Base-by-base conservation (phyloP, 2,888 invertebrate genomes). In the Stratiomys singularior region DNA sequence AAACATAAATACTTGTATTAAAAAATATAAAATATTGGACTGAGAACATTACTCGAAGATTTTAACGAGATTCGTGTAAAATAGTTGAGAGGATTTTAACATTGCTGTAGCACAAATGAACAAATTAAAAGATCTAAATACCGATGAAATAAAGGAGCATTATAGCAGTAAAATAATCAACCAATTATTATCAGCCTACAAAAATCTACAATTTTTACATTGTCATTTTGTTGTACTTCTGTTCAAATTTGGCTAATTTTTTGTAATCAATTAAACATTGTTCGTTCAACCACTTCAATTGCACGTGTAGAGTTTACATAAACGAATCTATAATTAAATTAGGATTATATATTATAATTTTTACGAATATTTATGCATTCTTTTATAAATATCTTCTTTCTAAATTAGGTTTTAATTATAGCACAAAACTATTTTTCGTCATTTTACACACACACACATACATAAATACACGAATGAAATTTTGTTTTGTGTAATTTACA, bases 401-500 rank as follows among this genome's bases (percentile, higher is more conserved):
- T 23, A 63, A 63, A 18, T 25, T 23, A 23, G 25, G 18, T 23
- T 63, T n/a, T n/a, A n/a, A n/a, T n/a, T 25, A 63, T 63, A 63
- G 25, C 25, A 63, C 18, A 21, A 23, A 63, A 63, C 21, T 63
- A 63, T 63, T 44, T 67, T 44, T 67, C 44, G 44, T 67, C 37
- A 46, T 66, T 66, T 63, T 63, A 25, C 25, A 63, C 63, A 63
- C 25, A 23, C 30, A 66, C 64, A 66, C 44, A 7, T 13, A 13
- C 44, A 25, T 37, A 66, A 15, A 37, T 28, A 71, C 7, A 27
- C n/a, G 47, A 27, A 15, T 52, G 13, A 52, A 1, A 52, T 71
- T 52, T n/a, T 71, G 7, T 71, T 71, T 71, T 52, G 1, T 56
- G 13, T 28, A 72, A n/a, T 56, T 66, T 66, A 28, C 23, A 13